phyloP scores from a whole-genome alignment of 2,888 invertebrate species.

The Xanthorhoe spadicearia region DNA sequence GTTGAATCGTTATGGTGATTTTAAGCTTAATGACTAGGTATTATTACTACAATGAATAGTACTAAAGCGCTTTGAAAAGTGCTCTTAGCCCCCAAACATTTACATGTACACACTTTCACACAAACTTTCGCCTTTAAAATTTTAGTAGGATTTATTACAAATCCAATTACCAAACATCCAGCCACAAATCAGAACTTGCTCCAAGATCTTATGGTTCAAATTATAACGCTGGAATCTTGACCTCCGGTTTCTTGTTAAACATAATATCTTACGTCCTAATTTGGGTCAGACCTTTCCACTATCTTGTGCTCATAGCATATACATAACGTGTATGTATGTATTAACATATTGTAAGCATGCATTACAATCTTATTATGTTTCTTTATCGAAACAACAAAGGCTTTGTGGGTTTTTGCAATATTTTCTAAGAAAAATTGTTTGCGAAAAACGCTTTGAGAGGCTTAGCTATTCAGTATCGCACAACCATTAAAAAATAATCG shows the following conservation, averaged over 20 bases:
- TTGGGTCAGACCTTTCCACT: constrained; percentile 45
- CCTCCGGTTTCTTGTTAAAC: constrained; percentile 42
- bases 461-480: background rate
- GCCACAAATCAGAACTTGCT: constrained; percentile 10
- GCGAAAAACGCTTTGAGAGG: constrained; percentile 6
- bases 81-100: too few species aligned
- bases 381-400: constrained; percentile 35
- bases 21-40: too few species aligned
- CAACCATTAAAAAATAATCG: background rate
- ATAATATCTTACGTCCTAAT: constrained; percentile 47
- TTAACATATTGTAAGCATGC: constrained; percentile 34
- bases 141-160: constrained; percentile 9
- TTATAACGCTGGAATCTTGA: constrained; percentile 33
- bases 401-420: constrained; percentile 22
- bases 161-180: constrained; percentile 21
- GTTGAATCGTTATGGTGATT: too few species aligned
- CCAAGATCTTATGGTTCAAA: constrained; percentile 19
- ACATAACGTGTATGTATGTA: constrained; percentile 32
- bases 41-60: too few species aligned
- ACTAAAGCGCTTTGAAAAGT: too few species aligned
- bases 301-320: constrained; percentile 35
- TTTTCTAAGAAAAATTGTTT: constrained; percentile 13
- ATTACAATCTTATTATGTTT: constrained; percentile 36
- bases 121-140: too few species aligned
- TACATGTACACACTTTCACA: too few species aligned